Percentiles rank a stretch among this genome's conserved stretches.
Conservation (phyloP, 2,888 invertebrate species). For the Empis livida region DNA sequence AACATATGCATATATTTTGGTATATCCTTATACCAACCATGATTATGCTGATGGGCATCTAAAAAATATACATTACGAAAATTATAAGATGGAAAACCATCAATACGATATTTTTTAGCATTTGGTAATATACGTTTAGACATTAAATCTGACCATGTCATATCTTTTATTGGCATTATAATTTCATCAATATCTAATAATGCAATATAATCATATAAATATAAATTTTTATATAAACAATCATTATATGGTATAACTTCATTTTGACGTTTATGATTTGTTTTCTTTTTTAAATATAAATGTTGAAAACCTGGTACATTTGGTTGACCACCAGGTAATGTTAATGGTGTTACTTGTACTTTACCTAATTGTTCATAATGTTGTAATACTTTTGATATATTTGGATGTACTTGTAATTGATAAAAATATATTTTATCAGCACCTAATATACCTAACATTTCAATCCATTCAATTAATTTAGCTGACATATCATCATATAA, state of each 20-base stretch:
- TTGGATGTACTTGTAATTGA: slow-evolving; percentile 81
- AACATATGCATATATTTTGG: slow-evolving; percentile 88
- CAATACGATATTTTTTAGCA: slow-evolving; percentile 37
- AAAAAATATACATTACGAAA: slow-evolving; percentile 87
- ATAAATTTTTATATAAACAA: slow-evolving; percentile 85
- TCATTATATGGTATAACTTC: slow-evolving; percentile 95
- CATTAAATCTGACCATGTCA: slow-evolving; percentile 68
- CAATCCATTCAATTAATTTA: slow-evolving; percentile 88
- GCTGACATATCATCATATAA: slow-evolving; percentile 83
- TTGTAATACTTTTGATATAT: slow-evolving; percentile 65
- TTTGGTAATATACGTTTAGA: slow-evolving; percentile 50
- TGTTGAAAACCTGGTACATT: slow-evolving; percentile 82
- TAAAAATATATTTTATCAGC: slow-evolving; percentile 89
- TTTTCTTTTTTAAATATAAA: slow-evolving; percentile 78
- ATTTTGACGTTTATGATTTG: slow-evolving; percentile 87
- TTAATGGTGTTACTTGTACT: slow-evolving; percentile 65
- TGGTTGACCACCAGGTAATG: slow-evolving; percentile 79
- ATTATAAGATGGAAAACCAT: slow-evolving; percentile 55
- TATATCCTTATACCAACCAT: slow-evolving; percentile 66
- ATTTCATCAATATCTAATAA: slow-evolving; percentile 89
- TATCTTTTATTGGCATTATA: slow-evolving; percentile 62
- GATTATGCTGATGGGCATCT: slow-evolving; percentile 69
- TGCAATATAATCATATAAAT: slow-evolving; percentile 77
- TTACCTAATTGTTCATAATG: slow-evolving; percentile 52
- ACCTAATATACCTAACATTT: slow-evolving; percentile 70